A percentile compares a stretch with the other conserved stretches of the same genome.
Conservation (phyloP, 2,113 vertebrate genomes). For the Nicator chloris region DNA sequence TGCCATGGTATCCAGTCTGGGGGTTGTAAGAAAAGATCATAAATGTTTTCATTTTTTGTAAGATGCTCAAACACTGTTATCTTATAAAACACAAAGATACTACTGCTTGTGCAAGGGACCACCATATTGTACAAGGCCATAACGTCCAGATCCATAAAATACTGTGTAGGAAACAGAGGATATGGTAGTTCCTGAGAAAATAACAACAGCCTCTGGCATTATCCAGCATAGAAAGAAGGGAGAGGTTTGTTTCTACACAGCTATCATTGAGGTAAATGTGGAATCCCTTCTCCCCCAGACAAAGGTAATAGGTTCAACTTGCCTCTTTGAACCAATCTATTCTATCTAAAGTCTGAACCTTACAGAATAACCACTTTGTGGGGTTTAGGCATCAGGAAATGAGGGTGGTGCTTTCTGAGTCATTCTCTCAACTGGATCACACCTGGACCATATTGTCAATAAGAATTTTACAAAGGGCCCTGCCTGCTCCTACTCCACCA, state of each 20-base stretch:
- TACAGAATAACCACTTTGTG: not conserved
- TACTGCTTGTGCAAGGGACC: not conserved
- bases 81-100: not conserved
- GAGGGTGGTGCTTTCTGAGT: not conserved
- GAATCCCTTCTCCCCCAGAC: not conserved
- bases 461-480: not conserved
- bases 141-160: not conserved
- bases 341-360: not conserved
- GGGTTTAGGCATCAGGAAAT: not conserved
- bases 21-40: not conserved
- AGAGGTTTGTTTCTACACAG: not conserved
- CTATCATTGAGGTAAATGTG: not conserved
- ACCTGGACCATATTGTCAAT: not conserved
- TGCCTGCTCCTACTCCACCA: not conserved
- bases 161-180: not conserved
- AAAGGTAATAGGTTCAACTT: not conserved
- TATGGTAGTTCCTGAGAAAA: not conserved
- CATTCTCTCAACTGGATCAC: not conserved
- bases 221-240: not conserved
- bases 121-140: not conserved
- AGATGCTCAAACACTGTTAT: not conserved
- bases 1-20: not conserved
- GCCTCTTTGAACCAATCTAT: not conserved
- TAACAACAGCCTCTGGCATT: not conserved
- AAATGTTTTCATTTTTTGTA: not conserved